Percentiles rank a stretch among this genome's conserved stretches.
These are phyloP conservation scores for Elgonia sp. DNA, from an alignment of 2,888 invertebrate species.

Conservation along the genomic window DNA sequence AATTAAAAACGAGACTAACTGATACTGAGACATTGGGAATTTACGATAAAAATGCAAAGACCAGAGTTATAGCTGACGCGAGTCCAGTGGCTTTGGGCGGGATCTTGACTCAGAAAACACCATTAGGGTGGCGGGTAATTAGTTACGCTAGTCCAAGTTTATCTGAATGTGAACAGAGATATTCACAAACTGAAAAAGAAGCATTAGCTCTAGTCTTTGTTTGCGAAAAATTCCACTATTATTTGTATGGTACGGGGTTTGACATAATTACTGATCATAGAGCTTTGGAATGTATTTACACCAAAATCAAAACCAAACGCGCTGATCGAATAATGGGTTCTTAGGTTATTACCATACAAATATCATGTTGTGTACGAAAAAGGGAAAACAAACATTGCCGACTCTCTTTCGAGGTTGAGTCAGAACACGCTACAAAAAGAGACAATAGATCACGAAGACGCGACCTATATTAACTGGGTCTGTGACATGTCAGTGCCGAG, in stretches of 20 bases:
- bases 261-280: slow-evolving; percentile 79
- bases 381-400: slow-evolving; percentile 45
- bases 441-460: slow-evolving; percentile 11
- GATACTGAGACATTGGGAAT: slow-evolving; percentile 78
- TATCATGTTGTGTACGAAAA: slow-evolving; percentile 46
- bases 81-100: slow-evolving; percentile 83
- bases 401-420: slow-evolving; percentile 14
- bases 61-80: slow-evolving; percentile 83
- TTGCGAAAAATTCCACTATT: slow-evolving; percentile 82
- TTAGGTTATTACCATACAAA: slow-evolving; percentile 10
- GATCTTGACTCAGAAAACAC: slow-evolving; percentile 80
- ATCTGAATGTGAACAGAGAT: slow-evolving; percentile 82
- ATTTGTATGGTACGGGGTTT: slow-evolving; percentile 85
- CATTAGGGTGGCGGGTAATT: slow-evolving; percentile 81
- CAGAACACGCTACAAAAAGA: neutral
- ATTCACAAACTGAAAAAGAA: slow-evolving; percentile 79
- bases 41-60: slow-evolving; percentile 80
- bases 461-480: slow-evolving; percentile 14
- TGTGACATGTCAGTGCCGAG: neutral
- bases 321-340: slow-evolving; percentile 80
- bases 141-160: slow-evolving; percentile 85
- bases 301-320: slow-evolving; percentile 72
- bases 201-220: slow-evolving; percentile 77
- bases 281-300: slow-evolving; percentile 82
- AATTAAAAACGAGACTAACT: slow-evolving; percentile 62